A percentile compares a stretch with the other conserved stretches of the same genome.
These are phyloP conservation scores for Ciona savignyi DNA, from an alignment of 23 tunicate genomes.

Conservation along the genomic window DNA sequence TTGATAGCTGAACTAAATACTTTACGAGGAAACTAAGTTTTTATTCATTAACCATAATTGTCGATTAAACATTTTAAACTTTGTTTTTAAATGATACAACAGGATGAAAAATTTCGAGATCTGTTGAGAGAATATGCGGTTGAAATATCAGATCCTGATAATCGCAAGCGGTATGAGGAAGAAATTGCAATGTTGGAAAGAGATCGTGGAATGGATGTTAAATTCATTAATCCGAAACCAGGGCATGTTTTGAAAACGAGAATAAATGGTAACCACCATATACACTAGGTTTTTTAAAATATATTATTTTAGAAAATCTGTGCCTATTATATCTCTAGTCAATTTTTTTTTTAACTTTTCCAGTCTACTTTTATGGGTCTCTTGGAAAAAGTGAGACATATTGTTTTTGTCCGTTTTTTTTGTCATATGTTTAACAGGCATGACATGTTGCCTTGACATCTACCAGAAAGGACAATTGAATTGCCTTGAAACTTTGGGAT, in stretches of 20 bases:
- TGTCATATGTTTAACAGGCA: too few relatives aligned
- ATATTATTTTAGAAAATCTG: too few relatives aligned
- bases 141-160: constrained; percentile 80
- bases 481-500: too few relatives aligned
- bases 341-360: too few relatives aligned
- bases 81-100: not conserved
- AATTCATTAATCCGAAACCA: constrained; percentile 75
- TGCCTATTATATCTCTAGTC: too few relatives aligned
- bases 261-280: constrained; percentile 45
- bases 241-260: constrained; percentile 91
- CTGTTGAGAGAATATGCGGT: constrained; percentile 71
- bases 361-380: too few relatives aligned
- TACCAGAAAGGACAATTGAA: too few relatives aligned
- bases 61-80: not conserved
- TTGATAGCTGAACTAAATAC: too few relatives aligned
- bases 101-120: constrained; percentile 87
- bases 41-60: not conserved
- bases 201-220: constrained; percentile 82
- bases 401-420: too few relatives aligned
- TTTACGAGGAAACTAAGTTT: not conserved
- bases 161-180: constrained; percentile 73
- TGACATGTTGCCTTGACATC: too few relatives aligned
- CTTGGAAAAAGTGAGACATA: too few relatives aligned
- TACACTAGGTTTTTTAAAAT: too few relatives aligned
- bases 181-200: constrained; percentile 77